Conservation (phyloP, 1,140 invertebrate species). For the Apolygus lucorum region DNA sequence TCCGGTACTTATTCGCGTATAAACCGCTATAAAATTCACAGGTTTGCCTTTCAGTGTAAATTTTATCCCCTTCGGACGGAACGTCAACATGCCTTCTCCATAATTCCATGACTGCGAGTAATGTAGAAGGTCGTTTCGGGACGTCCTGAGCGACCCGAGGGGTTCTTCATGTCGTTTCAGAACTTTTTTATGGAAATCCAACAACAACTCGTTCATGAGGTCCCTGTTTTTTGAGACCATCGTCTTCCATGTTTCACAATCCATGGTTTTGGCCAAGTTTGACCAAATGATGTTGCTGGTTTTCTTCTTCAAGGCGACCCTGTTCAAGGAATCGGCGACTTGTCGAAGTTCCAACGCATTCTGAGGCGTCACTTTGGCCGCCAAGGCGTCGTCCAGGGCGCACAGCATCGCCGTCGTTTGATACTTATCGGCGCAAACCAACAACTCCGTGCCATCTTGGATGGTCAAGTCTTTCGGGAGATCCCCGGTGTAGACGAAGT, state of each 20-base stretch:
- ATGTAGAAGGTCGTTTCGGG: no score
- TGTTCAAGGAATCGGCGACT: background rate
- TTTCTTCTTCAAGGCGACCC: background rate
- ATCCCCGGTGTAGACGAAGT: background rate
- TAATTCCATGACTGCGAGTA: no score
- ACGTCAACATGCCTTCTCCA: no score
- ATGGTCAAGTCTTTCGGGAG: background rate
- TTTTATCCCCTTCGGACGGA: no score
- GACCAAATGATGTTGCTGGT: background rate
- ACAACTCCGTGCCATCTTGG: background rate
- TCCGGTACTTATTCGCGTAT: background rate
- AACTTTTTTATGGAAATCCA: no score
- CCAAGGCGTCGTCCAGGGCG: background rate
- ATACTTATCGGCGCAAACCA: background rate
- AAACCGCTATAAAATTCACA: background rate
- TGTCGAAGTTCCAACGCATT: background rate
- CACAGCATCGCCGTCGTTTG: background rate
- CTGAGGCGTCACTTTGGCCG: background rate
- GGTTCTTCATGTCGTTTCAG: no score
- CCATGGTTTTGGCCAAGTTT: background rate
- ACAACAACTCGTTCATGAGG: no score
- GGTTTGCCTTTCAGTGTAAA: no score
- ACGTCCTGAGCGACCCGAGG: no score
- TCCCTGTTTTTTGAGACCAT: no score
- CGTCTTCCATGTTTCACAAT: background rate